Evolutionary conservation across 1,140 invertebrate genomes (phyloP).

Genomic region (Holotrichia oblita): DNA sequence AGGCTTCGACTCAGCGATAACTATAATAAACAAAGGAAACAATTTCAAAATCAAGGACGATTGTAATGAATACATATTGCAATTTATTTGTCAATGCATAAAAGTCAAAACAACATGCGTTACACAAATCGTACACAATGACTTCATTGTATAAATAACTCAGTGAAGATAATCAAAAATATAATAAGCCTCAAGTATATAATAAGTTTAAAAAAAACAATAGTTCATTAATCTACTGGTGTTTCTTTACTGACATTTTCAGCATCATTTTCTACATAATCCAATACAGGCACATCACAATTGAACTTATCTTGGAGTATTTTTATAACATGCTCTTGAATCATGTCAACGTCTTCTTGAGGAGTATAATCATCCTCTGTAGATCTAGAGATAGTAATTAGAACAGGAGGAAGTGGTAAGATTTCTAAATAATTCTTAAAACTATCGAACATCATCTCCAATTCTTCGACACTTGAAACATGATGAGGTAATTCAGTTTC

Average conservation of each 20-base stretch:
- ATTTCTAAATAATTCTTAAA: slow-evolving; percentile 69
- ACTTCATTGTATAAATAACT: too few relatives aligned
- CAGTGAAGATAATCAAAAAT: too few relatives aligned
- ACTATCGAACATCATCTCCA: slow-evolving; percentile 69
- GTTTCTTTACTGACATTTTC: neutral
- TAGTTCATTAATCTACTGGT: too few relatives aligned
- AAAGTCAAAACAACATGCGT: too few relatives aligned
- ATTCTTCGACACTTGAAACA: slow-evolving; percentile 74
- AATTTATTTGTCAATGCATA: too few relatives aligned
- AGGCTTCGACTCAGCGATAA: too few relatives aligned
- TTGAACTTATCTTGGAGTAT: slow-evolving; percentile 57
- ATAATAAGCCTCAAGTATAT: too few relatives aligned
- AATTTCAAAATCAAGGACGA: too few relatives aligned
- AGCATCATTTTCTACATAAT: slow-evolving; percentile 41
- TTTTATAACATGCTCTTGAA: slow-evolving; percentile 71
- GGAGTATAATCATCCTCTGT: slow-evolving; percentile 92
- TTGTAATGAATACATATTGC: too few relatives aligned
- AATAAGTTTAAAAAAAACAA: too few relatives aligned
- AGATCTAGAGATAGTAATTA: slow-evolving; percentile 84
- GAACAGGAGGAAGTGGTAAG: slow-evolving; percentile 72
- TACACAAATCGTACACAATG: too few relatives aligned
- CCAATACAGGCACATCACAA: slow-evolving; percentile 51
- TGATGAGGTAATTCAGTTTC: slow-evolving; percentile 83
- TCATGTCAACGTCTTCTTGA: slow-evolving; percentile 74
- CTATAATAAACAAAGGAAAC: too few relatives aligned